Evolutionary conservation across 2,113 vertebrate species (phyloP), one percentile per base, ranked within the genome.

Genomic region (Callospermophilus lateralis): DNA sequence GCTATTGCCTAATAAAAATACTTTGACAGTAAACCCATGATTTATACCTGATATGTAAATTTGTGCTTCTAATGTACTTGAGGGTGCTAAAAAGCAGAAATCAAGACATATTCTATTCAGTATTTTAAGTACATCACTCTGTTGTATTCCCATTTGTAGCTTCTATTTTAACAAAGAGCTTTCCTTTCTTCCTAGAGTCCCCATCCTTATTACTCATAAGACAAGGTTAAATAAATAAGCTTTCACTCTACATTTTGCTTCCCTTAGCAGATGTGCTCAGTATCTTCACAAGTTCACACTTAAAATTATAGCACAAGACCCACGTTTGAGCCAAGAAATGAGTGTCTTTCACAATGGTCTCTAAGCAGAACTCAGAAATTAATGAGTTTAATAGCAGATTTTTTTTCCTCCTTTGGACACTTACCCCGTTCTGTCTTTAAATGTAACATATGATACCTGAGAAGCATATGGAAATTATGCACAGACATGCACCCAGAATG

Each of bases 141-240:
- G 6, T 83, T 95, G 92, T 63, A 70, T 94, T 86, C 85, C 63
- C 30, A 89, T 70, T 89, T 96, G 55, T 22, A 34, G 68, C 32
- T 89, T 86, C 72, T 80, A 68, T 89, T 92, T 90, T 77, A 77
- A 88, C 92, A 83, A 90, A 85, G 78, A 74, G 26, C 28, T 16
- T 74, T 63, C 67, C 16, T 26, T 19, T 61, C 67, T 73, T 84
- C 39, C 48, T 30, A 37, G 24, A 76, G 39, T 24, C 26, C 61
- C 73, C 45, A 32, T 37, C 28, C 89, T 65, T 73, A 89, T 81
- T 70, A 63, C 79, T 77, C 76, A 86, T 37, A 67, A 94, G 51
- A 91, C 20, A 90, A 89, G 95, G 93, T 96, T 92, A 96, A 96
- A 92, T 90, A 92, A 91, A 97, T 68, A 87, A 90, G 55, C 58